Percentiles rank a stretch among this genome's conserved stretches.
Conservation (phyloP, 2,113 vertebrate genomes). For the Vulpes ferrilata region DNA sequence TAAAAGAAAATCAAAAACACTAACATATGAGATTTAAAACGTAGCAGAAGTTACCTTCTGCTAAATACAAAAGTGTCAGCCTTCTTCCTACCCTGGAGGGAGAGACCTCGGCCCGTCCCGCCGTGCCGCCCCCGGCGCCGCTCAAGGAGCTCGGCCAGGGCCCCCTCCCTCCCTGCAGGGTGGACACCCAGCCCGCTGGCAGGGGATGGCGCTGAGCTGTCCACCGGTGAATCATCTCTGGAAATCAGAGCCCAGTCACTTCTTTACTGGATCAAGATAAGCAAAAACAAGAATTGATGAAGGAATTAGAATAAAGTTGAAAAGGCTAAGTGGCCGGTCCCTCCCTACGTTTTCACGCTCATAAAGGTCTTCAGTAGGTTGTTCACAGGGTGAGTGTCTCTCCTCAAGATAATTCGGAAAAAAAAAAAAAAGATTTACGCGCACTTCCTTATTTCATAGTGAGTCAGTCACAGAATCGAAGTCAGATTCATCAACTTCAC, state of each 20-base stretch:
- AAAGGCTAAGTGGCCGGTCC: no score
- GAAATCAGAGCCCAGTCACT: neutral
- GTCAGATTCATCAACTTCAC: neutral
- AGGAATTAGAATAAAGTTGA: neutral
- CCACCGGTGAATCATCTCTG: rapidly evolving
- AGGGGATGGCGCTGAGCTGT: neutral
- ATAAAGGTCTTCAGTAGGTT: neutral
- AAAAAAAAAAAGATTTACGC: neutral
- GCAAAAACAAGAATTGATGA: rapidly evolving
- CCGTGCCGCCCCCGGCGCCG: rapidly evolving
- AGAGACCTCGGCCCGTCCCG: rapidly evolving
- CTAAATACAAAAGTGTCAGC: neutral
- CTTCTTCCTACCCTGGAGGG: neutral
- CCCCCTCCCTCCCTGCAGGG: neutral
- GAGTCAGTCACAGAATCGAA: neutral
- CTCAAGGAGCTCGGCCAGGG: rapidly evolving
- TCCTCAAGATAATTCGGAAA: neutral
- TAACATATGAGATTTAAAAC: neutral
- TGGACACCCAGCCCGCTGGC: neutral
- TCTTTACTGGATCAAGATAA: neutral
- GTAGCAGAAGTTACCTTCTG: rapidly evolving
- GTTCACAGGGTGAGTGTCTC: no score
- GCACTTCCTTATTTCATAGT: neutral
- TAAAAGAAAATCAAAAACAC: neutral
- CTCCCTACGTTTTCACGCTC: rapidly evolving